phyloP scores from a whole-genome alignment of 2,797 vertebrate species.

The Heliangelus exortis region DNA sequence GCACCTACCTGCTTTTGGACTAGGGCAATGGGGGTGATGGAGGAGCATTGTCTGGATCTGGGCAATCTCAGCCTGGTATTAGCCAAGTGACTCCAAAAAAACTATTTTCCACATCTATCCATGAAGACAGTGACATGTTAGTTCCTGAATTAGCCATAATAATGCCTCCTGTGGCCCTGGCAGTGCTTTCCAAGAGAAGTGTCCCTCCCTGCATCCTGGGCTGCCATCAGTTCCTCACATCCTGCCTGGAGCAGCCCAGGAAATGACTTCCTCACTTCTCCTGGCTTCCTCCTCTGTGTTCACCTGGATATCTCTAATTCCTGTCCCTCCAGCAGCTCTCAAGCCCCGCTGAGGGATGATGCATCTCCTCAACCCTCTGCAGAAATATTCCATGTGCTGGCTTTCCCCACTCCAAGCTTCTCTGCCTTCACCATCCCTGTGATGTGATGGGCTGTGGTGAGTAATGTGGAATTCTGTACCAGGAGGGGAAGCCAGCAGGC shows the following conservation, averaged over 20 bases:
- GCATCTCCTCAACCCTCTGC: neutral
- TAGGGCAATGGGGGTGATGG: fast-evolving
- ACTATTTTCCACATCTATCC: neutral
- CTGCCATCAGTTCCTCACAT: neutral
- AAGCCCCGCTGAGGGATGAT: neutral
- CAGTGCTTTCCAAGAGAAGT: neutral
- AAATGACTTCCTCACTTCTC: conserved; percentile 13
- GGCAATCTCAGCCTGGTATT: neutral
- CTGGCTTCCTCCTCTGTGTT: neutral
- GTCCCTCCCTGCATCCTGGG: neutral
- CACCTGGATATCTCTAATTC: neutral
- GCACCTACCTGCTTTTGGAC: neutral
- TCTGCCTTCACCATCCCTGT: neutral
- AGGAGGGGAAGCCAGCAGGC: neutral
- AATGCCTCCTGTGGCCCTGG: neutral
- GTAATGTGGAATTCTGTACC: neutral
- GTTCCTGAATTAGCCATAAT: neutral
- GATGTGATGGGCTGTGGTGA: neutral
- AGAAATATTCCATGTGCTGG: fast-evolving
- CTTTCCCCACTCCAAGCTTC: neutral
- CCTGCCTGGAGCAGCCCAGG: conserved; percentile 33
- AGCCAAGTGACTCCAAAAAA: neutral
- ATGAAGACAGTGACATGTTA: fast-evolving
- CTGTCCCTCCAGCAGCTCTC: neutral
- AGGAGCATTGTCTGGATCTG: neutral